Evolutionary conservation across 2,113 vertebrate species (phyloP), one percentile per base, ranked within the genome.

Genomic region (Petaurus breviceps): DNA sequence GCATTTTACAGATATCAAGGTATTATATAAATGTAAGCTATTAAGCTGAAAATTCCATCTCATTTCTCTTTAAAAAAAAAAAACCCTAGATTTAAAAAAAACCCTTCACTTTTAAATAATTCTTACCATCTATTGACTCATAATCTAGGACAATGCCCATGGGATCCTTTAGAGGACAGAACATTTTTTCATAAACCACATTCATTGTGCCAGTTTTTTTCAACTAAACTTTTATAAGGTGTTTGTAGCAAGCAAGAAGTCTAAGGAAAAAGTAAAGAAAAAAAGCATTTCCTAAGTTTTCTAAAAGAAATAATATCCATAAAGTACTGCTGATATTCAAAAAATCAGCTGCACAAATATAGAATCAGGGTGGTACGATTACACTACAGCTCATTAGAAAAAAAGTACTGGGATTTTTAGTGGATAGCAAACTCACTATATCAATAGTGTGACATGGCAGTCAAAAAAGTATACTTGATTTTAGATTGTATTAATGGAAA

Each of bases 241-340:
- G 22, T 47, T 96, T 97, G 91, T 61, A 51, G 77, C 91, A 96
- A 96, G 90, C 7, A 93, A n/a, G n/a, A 84, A 43, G 25, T 37
- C 14, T 89, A 95, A 95, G 94, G 8, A 95, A 95, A 93, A 43
- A 93, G 31, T 49, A 89, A 92, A 43, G 19, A 22, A 23, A 84
- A 43, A 93, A 94, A 90, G 8, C 8, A 68, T 0, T 57, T 14
- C 47, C 89, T 51, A 8, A 12, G 37, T 28, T 90, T 92, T 84
- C 2, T 84, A n/a, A 84, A 84, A 84, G 8, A 84, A 43, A 84
- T n/a, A 84, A 43, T 43, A 43, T 43, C 68, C 43, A 43, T 43
- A 43, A 84, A 84, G 19, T 84, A 16, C n/a, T 84, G 7, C 8
- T 43, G 6, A 9, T 22, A 84, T 43, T 68, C 3, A 37, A 68